These are phyloP conservation scores for Zosterops japonicus DNA, from an alignment of 2,113 vertebrate species.

Conservation along the genomic window DNA sequence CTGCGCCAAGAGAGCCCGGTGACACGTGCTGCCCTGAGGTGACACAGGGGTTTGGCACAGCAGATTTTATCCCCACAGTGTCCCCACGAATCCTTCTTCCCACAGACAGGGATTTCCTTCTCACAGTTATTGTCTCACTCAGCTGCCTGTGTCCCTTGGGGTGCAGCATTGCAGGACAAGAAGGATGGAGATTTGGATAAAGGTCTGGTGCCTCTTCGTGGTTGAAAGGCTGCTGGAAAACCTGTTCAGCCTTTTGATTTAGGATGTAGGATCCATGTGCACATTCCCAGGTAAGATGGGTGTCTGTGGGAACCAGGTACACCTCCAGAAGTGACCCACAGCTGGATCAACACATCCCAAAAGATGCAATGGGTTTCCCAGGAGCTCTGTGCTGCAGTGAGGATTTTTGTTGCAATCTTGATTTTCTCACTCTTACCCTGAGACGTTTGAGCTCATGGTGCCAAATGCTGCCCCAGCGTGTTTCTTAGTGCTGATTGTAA, in stretches of 20 bases:
- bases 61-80: accelerated
- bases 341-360: neutral
- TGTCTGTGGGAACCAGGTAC: accelerated
- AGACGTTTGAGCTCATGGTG: neutral
- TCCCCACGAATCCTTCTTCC: neutral
- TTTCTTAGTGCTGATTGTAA: conserved; percentile 42
- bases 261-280: neutral
- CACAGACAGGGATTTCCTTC: accelerated
- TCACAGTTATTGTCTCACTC: accelerated
- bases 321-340: neutral
- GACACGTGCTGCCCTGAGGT: neutral
- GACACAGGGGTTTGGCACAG: neutral
- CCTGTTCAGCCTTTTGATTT: too few species aligned
- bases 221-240: neutral
- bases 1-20: accelerated
- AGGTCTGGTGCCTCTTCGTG: neutral
- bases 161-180: neutral
- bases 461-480: neutral
- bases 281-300: neutral
- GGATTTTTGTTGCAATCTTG: neutral
- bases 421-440: neutral
- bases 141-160: neutral
- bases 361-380: neutral
- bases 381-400: neutral
- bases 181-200: accelerated